Base-by-base conservation (phyloP, 2,888 invertebrate genomes). In the Nomada ruficornis region DNA sequence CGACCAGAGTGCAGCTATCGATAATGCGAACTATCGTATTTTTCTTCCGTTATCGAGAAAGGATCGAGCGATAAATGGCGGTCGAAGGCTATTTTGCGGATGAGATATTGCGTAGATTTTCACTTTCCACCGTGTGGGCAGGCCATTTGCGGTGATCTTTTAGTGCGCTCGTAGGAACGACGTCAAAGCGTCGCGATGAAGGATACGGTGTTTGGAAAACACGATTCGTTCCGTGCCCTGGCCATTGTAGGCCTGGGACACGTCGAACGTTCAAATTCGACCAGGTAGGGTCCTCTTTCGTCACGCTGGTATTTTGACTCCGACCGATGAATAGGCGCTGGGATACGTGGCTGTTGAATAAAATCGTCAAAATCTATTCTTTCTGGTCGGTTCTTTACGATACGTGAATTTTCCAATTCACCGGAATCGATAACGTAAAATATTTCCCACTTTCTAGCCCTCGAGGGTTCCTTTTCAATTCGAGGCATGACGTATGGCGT, bases 221-320 rank as follows among this genome's bases (percentile, higher is more conserved):
- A 86, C 86, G 85, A 91, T 89, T 91, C 86, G 91, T 90, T 91
- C 87, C 90, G 84, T 79, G 82, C 67, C 65, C 65, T 29, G 72
- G 74, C 65, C 68, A 85, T 88, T 82, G 85, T 83, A 62, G 18
- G 15, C 65, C 63, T 54, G 23, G 65, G 71, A 77, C 62, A 59
- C 82, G 62, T 81, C 70, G 78, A 87, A 89, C 86, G 87, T 82
- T 87, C 78, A 80, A 81, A 85, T 87, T 86, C 85, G 76, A 73
- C 77, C 88, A 88, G 87, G 85, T 87, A 88, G 77, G 50, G n/a
- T 26, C 59, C 44, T 77, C 77, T 82, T 88, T 86, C 86, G 88
- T 88, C 87, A 86, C 84, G 86, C 77, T 65, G 72, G 64, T 85
- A 36, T 73, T 80, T 59, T 50, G 26, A 47, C 69, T 63, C 20